Base-by-base conservation (phyloP, 2,113 vertebrate species). In the Trochalopteron elliotii region DNA sequence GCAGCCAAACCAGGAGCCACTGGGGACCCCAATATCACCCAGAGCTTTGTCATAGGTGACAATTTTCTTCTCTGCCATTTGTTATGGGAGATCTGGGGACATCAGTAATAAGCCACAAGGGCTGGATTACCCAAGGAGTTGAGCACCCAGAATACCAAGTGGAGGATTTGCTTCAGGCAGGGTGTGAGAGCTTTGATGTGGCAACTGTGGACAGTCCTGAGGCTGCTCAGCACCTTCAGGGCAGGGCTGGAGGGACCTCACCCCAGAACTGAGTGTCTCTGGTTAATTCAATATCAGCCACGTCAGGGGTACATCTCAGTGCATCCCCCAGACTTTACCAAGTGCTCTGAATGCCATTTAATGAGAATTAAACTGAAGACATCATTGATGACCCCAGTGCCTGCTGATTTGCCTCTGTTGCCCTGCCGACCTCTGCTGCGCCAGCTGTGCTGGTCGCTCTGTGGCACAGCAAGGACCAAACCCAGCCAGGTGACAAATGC, bases 21-120 rank as follows among this genome's bases (percentile, higher is more conserved):
- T 3, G 6, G n/a, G 68, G 94, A 72, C 88, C 76, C 77, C 90
- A 88, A 13, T 74, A 68, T 87, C 91, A 89, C 65, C 65, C 72
- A 61, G 64, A 63, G 95, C 64, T 96, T 96, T 89, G 83, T 93
- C 60, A 30, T 0, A 50, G 64, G 63, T 64, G 74, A 83, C 77
- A 39, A 16, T 95, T 90, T 79, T 84, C 79, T 77, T 60, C 82
- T 56, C 42, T 3, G 4, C 63, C 22, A 10, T 90, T 90, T 86
- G 91, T 94, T 94, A 42, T 3, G 61, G 78, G 16, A 75, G 45
- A 94, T 67, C 59, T 89, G 60, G 68, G 64, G 80, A 94, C 83
- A 94, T 81, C 91, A 92, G 88, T 76, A 87, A 90, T 93, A 95
- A 95, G 23, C 37, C 55, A 33, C 49, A 22, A 33, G 60, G 63